Base-by-base conservation (phyloP, 1,140 invertebrate genomes). In the Anoplolepis gracilipes region DNA sequence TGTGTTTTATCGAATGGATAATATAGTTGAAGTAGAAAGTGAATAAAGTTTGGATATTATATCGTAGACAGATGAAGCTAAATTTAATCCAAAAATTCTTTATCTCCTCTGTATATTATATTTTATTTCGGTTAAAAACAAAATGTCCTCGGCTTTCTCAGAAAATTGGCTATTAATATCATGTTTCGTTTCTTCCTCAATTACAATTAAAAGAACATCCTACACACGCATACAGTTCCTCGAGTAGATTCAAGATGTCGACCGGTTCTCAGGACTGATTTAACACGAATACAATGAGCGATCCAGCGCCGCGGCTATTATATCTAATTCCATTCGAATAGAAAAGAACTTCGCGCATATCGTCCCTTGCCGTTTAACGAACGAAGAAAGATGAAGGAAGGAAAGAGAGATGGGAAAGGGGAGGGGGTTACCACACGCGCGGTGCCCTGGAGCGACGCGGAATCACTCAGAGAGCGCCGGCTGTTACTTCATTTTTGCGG, bases 401-500 rank as follows among this genome's bases (percentile, higher is more conserved):
- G 76, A 55, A 78, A 42, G n/a, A 55, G 57, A 67, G 64, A 16
- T 25, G 13, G 57, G 25, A 25, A 25, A 28, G 30, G 39, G 72
- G 75, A 46, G 77, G n/a, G 53, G 30, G 46, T 13, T 49, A 64
- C 84, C 75, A 78, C 84, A 67, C 84, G 75, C 62, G 72, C 64
- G 69, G 33, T 90, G 84, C 86, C 94, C 93, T 79, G 91, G 82
- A 91, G 94, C 92, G 93, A 94, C 93, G 92, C 91, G 90, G 90
- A 94, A 94, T 94, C 93, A 94, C 94, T 94, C 93, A 94, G 91
- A 92, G 91, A 91, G 92, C 86, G 73, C 90, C 88, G 89, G 89
- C 92, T 91, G 92, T 94, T 93, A 93, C 92, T 94, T 94, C 93
- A 94, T 94, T 94, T 94, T 94, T 94, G 91, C 92, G 77, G 89